A percentile compares a stretch with the other conserved stretches of the same genome.
These are phyloP conservation scores for Benitochromis conjunctus DNA, from an alignment of 2,113 vertebrate species.

Conservation along the genomic window DNA sequence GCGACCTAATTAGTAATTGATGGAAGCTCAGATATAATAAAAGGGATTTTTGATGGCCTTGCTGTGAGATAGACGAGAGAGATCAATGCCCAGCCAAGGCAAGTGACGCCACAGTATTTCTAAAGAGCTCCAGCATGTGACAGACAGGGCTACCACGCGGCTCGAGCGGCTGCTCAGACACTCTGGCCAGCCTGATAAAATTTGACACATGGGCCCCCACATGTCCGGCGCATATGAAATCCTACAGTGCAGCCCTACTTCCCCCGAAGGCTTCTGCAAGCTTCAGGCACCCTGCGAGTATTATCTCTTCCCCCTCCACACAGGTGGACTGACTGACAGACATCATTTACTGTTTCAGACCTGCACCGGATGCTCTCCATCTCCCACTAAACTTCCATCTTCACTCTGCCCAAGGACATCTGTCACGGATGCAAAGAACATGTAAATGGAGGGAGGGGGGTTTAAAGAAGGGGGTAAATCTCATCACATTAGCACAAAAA, in stretches of 20 bases:
- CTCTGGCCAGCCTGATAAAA: conserved; percentile 36
- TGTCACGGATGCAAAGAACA: conserved; percentile 30
- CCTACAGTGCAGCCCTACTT: background rate
- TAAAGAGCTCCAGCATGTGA: conserved; percentile 1
- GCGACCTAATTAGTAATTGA: conserved; percentile 13
- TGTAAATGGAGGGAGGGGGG: conserved; percentile 4
- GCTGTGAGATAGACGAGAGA: conserved; percentile 19
- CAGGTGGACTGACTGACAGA: conserved; percentile 27
- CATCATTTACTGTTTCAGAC: conserved; percentile 12
- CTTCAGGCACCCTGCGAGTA: background rate
- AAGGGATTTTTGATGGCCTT: conserved; percentile 21
- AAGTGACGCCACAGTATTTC: conserved; percentile 22
- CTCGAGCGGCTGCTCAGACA: background rate
- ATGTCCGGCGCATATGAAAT: background rate
- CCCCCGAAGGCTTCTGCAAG: background rate
- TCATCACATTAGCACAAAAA: conserved; percentile 38
- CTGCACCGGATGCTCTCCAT: background rate
- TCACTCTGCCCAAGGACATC: conserved; percentile 36
- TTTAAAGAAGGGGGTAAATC: conserved; percentile 18
- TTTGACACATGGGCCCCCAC: conserved; percentile 26
- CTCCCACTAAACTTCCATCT: conserved; percentile 16
- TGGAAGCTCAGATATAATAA: conserved; percentile 22
- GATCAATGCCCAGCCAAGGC: conserved; percentile 32
- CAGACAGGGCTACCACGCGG: conserved; percentile 5
- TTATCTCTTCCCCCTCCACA: background rate